Conservation (phyloP, 2,797 vertebrate genomes). For the Anomalospiza imberbis region DNA sequence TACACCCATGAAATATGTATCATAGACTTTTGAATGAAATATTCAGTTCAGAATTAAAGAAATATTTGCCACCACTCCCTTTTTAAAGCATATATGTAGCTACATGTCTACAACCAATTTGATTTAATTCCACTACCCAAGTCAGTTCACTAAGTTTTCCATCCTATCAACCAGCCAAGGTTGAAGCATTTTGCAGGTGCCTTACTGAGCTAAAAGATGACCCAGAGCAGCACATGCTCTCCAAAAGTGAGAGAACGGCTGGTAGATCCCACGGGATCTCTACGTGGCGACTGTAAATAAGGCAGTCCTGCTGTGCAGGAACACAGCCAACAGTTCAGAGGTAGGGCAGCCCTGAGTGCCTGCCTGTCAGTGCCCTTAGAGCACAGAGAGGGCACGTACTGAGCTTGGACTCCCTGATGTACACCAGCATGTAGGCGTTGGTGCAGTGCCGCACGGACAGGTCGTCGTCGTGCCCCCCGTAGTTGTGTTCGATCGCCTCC, state of each 20-base stretch:
- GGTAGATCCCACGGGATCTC: fast-evolving
- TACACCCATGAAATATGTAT: neutral
- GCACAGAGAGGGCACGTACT: constrained; percentile 75
- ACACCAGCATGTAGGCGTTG: constrained; percentile 98
- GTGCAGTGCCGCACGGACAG: constrained; percentile 97
- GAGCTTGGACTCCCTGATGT: constrained; percentile 96
- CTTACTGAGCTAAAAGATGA: neutral
- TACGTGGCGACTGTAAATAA: neutral
- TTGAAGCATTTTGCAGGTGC: neutral
- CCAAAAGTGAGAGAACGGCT: fast-evolving
- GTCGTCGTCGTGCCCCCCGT: constrained; percentile 95
- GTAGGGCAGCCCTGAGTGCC: neutral
- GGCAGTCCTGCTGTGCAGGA: fast-evolving
- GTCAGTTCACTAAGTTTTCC: neutral
- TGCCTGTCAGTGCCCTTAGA: fast-evolving
- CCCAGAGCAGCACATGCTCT: neutral
- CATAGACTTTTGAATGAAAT: neutral
- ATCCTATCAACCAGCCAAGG: neutral
- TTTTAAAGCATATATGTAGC: neutral
- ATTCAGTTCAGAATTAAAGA: neutral
- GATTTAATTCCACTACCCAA: neutral
- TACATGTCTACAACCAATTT: neutral
- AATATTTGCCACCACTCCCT: neutral
- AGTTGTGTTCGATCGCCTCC: constrained; percentile 98
- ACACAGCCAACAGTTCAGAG: neutral